phyloP scores from a whole-genome alignment of 2,888 invertebrate genomes.

The Erebia aethiops region DNA sequence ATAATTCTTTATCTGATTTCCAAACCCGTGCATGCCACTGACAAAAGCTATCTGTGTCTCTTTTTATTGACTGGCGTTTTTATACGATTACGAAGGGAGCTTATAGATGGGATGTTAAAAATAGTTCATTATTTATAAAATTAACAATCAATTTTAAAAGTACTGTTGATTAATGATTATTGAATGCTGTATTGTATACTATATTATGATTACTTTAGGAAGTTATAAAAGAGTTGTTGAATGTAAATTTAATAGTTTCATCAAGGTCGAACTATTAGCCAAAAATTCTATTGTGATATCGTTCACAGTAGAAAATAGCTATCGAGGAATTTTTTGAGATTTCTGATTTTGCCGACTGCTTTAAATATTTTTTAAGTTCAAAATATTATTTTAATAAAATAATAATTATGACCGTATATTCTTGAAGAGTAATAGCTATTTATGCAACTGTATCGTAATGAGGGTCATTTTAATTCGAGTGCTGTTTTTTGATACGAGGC shows the following conservation, averaged over 20 bases:
- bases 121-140: conserved; percentile 33
- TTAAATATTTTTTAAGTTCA: background rate
- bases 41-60: background rate
- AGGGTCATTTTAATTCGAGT: too few relatives aligned
- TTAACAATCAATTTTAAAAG: conserved; percentile 33
- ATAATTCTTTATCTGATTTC: too few relatives aligned
- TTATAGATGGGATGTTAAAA: conserved; percentile 9
- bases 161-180: conserved; percentile 27
- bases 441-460: too few relatives aligned
- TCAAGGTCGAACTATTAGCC: conserved; percentile 29
- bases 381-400: background rate
- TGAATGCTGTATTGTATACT: too few relatives aligned
- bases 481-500: too few relatives aligned
- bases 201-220: conserved; percentile 15
- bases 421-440: too few relatives aligned
- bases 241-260: conserved; percentile 22
- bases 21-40: background rate
- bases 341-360: conserved; percentile 54
- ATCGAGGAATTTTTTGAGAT: conserved; percentile 66
- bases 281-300: conserved; percentile 34
- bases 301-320: conserved; percentile 57
- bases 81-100: too few relatives aligned
- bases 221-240: conserved; percentile 7
- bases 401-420: background rate
- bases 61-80: background rate